These are phyloP conservation scores for Enteromius treurensis DNA, from an alignment of 2,797 vertebrate species.

Conservation along the genomic window DNA sequence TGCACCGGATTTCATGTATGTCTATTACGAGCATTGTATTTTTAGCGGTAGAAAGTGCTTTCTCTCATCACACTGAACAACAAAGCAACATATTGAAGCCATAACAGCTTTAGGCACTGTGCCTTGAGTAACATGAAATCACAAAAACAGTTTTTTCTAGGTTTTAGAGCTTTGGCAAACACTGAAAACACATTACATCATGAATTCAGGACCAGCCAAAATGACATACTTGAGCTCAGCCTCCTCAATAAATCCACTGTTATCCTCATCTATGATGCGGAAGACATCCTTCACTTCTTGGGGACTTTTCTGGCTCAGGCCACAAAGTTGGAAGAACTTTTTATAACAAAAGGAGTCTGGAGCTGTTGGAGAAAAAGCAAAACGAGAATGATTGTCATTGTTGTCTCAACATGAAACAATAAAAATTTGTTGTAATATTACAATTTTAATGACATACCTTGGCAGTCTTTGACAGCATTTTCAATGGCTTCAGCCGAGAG, in stretches of 20 bases:
- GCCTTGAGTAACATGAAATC: neutral
- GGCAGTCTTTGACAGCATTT: conserved; percentile 92
- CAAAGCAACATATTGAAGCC: neutral
- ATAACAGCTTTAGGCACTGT: neutral
- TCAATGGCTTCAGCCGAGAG: conserved; percentile 92
- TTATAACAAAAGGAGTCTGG: conserved; percentile 91
- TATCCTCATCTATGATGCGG: conserved; percentile 88
- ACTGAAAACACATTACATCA: neutral
- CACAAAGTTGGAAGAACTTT: conserved; percentile 94
- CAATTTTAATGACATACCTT: conserved; percentile 77
- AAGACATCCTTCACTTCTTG: conserved; percentile 91
- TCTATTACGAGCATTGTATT: neutral
- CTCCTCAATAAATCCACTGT: conserved; percentile 93
- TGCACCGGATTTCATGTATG: neutral
- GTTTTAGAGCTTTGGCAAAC: neutral
- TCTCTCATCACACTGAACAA: neutral
- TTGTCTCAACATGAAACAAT: neutral
- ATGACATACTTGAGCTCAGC: conserved; percentile 90
- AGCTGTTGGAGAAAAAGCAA: conserved; percentile 74
- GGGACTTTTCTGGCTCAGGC: conserved; percentile 88
- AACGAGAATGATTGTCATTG: neutral
- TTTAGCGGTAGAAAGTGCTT: neutral
- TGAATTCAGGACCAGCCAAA: neutral
- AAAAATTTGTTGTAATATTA: neutral
- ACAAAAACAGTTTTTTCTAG: neutral